These are phyloP conservation scores for Cyprinodon diabolis DNA, from an alignment of 2,797 vertebrate genomes.

Conservation along the genomic window DNA sequence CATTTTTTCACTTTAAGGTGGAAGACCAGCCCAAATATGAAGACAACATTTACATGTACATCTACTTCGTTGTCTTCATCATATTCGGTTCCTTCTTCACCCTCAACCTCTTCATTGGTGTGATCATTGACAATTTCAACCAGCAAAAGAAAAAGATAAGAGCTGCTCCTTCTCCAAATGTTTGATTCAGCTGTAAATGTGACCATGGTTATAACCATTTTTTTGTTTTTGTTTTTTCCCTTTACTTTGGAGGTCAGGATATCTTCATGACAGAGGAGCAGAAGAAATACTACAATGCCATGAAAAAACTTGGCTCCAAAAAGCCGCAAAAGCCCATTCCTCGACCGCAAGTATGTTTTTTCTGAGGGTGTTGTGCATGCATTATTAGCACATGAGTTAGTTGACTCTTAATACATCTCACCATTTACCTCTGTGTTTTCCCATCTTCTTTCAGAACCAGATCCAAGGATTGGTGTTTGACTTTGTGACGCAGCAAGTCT, in stretches of 20 bases:
- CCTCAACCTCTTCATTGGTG: conserved; percentile 98
- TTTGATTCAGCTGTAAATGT: conserved; percentile 6
- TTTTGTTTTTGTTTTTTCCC: conserved; percentile 69
- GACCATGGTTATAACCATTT: conserved; percentile 83
- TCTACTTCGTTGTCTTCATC: conserved; percentile 99
- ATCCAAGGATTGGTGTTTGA: conserved; percentile 96
- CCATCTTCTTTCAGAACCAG: conserved; percentile 83
- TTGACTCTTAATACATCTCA: background rate
- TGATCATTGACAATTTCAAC: conserved; percentile 99
- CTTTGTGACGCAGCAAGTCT: conserved; percentile 97
- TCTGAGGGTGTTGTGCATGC: background rate
- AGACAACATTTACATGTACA: conserved; percentile 99
- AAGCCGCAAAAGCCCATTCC: conserved; percentile 99
- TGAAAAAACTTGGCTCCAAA: conserved; percentile 99
- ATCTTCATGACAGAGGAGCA: conserved; percentile 99
- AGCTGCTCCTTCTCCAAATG: conserved; percentile 37
- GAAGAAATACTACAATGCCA: conserved; percentile 99
- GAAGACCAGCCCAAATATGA: conserved; percentile 92
- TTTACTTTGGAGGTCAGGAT: conserved; percentile 99
- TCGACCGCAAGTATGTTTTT: conserved; percentile 86
- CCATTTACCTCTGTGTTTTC: conserved; percentile 15
- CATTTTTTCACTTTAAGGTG: conserved; percentile 73
- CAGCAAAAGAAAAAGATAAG: conserved; percentile 99
- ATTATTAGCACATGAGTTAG: background rate
- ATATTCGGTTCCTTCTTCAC: conserved; percentile 99